Conservation (phyloP, 2,888 invertebrate genomes). For the Lasius platythorax region DNA sequence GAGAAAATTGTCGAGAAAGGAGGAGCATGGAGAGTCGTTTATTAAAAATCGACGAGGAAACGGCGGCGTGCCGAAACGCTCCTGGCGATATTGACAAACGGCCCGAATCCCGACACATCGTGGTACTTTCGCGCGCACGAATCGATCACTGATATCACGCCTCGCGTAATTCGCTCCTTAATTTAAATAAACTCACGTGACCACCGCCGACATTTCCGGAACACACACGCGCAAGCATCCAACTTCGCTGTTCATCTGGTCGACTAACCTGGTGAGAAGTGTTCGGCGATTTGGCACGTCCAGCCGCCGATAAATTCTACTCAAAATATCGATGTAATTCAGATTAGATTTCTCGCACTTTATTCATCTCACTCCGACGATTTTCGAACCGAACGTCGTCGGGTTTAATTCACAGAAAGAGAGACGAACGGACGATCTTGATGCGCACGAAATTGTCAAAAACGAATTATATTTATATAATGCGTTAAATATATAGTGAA, state of each 20-base stretch:
- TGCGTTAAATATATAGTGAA: background rate
- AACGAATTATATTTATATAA: slow-evolving; percentile 3
- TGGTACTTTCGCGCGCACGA: background rate
- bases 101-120: slow-evolving; percentile 55
- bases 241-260: slow-evolving; percentile 4
- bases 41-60: slow-evolving; percentile 71
- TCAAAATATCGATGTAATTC: slow-evolving; percentile 43
- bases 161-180: slow-evolving; percentile 8
- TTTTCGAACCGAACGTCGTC: slow-evolving; percentile 13
- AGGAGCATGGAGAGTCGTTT: slow-evolving; percentile 63
- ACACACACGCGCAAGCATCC: background rate
- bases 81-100: slow-evolving; percentile 66
- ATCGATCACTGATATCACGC: slow-evolving; percentile 35
- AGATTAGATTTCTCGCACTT: slow-evolving; percentile 34
- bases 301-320: slow-evolving; percentile 31
- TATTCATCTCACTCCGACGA: background rate
- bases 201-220: background rate
- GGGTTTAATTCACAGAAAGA: slow-evolving; percentile 18
- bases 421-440: background rate
- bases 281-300: slow-evolving; percentile 39
- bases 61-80: slow-evolving; percentile 61
- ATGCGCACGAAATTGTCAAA: background rate
- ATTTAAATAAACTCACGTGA: slow-evolving; percentile 43
- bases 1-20: slow-evolving; percentile 61
- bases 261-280: slow-evolving; percentile 10